These are phyloP conservation scores for Tringa solitaria DNA, from an alignment of 2,113 vertebrate species.

Conservation along the genomic window DNA sequence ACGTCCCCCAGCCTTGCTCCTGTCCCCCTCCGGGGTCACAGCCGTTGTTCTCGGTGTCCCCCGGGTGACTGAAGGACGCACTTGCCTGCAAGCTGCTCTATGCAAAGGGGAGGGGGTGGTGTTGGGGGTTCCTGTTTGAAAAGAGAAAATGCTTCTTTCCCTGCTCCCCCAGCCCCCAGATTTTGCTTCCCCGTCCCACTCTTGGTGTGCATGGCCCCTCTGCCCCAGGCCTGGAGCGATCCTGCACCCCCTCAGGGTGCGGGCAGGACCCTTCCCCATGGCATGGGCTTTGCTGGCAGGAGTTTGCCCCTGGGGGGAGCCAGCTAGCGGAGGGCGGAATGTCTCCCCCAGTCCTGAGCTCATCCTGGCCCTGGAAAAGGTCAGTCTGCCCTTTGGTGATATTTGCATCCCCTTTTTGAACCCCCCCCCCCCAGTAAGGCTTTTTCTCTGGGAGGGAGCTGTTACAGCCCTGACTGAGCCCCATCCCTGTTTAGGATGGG, in stretches of 20 bases:
- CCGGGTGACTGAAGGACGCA: neutral
- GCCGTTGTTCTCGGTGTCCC: neutral
- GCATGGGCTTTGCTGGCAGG: neutral
- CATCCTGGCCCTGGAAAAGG: neutral
- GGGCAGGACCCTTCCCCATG: neutral
- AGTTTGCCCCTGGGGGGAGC: neutral
- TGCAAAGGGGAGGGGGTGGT: slow-evolving; percentile 3
- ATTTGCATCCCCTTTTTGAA: neutral
- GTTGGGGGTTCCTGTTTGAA: neutral
- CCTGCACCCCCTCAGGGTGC: neutral
- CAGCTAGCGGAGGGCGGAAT: neutral
- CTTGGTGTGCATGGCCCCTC: neutral
- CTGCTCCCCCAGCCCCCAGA: neutral
- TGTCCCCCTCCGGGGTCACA: neutral
- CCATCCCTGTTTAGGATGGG: neutral
- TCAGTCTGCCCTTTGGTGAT: neutral
- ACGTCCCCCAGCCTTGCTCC: neutral
- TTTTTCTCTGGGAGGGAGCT: neutral
- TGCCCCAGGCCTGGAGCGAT: neutral
- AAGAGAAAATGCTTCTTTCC: slow-evolving; percentile 20
- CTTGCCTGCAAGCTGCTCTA: slow-evolving; percentile 27
- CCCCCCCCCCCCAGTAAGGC: neutral
- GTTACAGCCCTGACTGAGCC: neutral
- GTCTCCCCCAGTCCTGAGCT: neutral
- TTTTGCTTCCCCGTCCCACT: neutral